These are phyloP conservation scores for Anastatus disparis DNA, from an alignment of 1,140 invertebrate genomes.

Conservation along the genomic window DNA sequence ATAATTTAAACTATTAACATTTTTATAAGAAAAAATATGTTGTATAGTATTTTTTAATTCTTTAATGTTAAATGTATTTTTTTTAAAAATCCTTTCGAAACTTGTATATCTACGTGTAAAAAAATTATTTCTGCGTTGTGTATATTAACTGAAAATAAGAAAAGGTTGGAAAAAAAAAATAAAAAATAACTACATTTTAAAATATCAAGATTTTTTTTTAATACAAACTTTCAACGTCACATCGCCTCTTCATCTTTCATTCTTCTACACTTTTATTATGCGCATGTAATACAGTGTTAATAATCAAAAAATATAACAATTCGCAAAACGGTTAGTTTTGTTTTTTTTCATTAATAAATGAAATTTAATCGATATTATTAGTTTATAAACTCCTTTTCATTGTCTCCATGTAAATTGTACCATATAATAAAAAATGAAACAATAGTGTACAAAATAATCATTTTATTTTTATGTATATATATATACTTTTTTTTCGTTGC, in stretches of 20 bases:
- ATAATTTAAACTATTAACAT: background rate
- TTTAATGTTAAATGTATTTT: background rate
- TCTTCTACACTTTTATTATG: conserved; percentile 47
- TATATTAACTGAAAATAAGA: background rate
- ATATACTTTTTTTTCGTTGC: conserved; percentile 16
- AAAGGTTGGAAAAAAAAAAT: background rate
- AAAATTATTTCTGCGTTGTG: no score
- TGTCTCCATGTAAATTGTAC: conserved; percentile 34
- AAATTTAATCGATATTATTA: conserved; percentile 57
- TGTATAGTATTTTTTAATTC: background rate
- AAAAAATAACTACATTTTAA: conserved; percentile 25
- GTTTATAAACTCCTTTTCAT: conserved; percentile 46
- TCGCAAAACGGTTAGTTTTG: conserved; percentile 61
- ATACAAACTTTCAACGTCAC: conserved; percentile 54
- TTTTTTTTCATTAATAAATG: conserved; percentile 54
- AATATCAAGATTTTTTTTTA: conserved; percentile 48
- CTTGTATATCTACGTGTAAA: background rate
- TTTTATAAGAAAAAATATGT: background rate
- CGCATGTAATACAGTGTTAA: conserved; percentile 49
- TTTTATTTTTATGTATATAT: no score
- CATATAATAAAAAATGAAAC: conserved; percentile 35
- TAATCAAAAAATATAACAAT: conserved; percentile 56
- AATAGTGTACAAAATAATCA: conserved; percentile 36
- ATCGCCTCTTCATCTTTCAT: conserved; percentile 46
- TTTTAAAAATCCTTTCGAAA: background rate